Evolutionary conservation across 30 jellyfish, hydroid and myxozoan species (phyloP), one percentile per base, ranked within the genome.

Genomic region (Aurelia sp.): DNA sequence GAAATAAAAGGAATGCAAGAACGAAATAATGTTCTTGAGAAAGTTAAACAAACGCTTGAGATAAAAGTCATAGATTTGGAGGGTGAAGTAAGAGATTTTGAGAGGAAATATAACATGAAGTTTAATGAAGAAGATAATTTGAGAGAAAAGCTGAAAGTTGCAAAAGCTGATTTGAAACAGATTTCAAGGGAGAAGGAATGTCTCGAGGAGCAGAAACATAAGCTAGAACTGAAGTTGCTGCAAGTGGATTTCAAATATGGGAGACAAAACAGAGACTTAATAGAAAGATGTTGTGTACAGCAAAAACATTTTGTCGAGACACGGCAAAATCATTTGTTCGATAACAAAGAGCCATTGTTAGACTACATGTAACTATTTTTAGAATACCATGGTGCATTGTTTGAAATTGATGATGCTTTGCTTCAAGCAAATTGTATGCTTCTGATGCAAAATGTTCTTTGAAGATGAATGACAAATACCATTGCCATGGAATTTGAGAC

Each of bases 131-230:
- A 74, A 22, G 21, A 64, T 4, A 71, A 23, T n/a, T 33, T 74
- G 37, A 53, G 85, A 53, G 85, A 74, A 13, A 74, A 71, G 4
- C 35, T 74, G 72, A 74, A 18, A 53, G 35, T n/a, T 4, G 73
- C 58, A 3, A 74, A 55, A 53, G 58, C 23, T 23, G 85, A 74
- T 23, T 52, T 41, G 27, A 57, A n/a, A 16, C 55, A 22, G 21
- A 31, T 52, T 51, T 12, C 61, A 7, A 71, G 55, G 55, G 85
- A 74, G 62, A 74, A 74, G 55, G 85, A 74, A 52, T 30, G 13
- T 41, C 55, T 53, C 18, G 85, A 74, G 23, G 85, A 74, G 55
- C 55, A 41, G 58, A 74, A 74, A 23, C 85, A 74, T 18, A 37
- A 18, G 13, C 58, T 74, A 53, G 85, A 74, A 47, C 3, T 74